phyloP scores from a whole-genome alignment of 2,888 invertebrate species.

The Argyra leucocephala region DNA sequence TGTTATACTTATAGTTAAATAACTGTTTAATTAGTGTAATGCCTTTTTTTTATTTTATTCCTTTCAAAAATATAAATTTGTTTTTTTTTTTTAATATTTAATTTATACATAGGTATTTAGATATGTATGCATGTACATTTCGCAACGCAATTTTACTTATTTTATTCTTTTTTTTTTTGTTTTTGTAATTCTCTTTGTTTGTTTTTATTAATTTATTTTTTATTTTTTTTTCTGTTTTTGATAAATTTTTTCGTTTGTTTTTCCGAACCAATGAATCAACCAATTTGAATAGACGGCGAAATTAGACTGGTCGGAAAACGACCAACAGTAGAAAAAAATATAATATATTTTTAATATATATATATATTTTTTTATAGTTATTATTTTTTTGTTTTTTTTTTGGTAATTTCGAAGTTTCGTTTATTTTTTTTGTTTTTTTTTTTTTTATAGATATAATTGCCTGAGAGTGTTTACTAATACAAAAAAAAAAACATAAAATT shows the following conservation, averaged over 20 bases:
- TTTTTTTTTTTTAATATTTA: not conserved
- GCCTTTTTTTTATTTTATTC: not conserved
- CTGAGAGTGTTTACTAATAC: too few relatives aligned
- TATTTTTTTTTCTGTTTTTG: too few relatives aligned
- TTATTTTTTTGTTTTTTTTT: too few relatives aligned
- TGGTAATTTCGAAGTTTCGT: too few relatives aligned
- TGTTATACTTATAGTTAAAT: not conserved
- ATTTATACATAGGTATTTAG: too few relatives aligned
- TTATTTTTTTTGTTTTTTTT: too few relatives aligned
- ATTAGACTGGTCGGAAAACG: not conserved
- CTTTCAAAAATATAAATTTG: not conserved
- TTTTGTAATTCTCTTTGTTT: not conserved
- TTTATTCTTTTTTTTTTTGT: not conserved
- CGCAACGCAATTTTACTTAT: too few relatives aligned
- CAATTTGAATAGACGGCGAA: not conserved
- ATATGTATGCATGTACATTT: not conserved
- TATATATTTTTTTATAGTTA: too few relatives aligned
- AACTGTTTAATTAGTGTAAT: not conserved
- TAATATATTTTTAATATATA: not conserved
- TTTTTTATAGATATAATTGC: too few relatives aligned
- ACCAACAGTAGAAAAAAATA: not conserved
- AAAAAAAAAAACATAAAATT: too few relatives aligned
- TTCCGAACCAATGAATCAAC: slow-evolving; percentile 1
- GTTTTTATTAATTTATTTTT: not conserved
- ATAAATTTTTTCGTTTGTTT: not conserved